Evolutionary conservation across 2,797 vertebrate genomes (phyloP).

Genomic region (Dermochelys coriacea): DNA sequence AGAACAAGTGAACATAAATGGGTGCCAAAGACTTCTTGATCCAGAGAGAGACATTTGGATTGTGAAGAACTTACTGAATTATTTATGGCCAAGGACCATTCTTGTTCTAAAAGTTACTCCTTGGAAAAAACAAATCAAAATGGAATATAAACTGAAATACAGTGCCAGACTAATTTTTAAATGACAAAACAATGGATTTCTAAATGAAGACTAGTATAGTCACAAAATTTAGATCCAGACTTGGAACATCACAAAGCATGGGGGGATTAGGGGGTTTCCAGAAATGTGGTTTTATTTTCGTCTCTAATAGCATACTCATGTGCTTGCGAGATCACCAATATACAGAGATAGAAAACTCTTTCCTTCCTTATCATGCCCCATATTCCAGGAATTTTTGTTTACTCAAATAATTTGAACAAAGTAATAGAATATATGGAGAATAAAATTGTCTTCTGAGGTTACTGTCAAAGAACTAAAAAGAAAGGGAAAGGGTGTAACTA

Average conservation of each 20-base stretch:
- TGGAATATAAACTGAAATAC: not conserved
- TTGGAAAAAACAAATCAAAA: rapidly evolving
- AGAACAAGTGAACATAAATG: not conserved
- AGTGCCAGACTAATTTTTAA: not conserved
- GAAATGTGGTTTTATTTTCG: not conserved
- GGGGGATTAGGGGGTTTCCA: too few relatives aligned
- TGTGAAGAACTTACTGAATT: not conserved
- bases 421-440: not conserved
- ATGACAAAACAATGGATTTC: not conserved
- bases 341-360: not conserved
- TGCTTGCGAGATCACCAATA: not conserved
- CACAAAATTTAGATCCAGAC: not conserved
- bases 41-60: not conserved
- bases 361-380: not conserved
- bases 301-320: not conserved
- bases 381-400: conserved; percentile 46
- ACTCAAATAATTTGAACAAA: conserved; percentile 16
- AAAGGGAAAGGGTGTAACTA: not conserved
- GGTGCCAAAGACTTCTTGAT: not conserved
- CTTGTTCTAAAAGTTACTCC: not conserved
- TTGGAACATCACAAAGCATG: not conserved
- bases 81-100: not conserved
- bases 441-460: conserved; percentile 11
- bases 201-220: not conserved
- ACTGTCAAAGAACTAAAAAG: conserved; percentile 8